A percentile compares a stretch with the other conserved stretches of the same genome.
Conservation (phyloP, 1,140 invertebrate genomes). For the Cardiocondyla obscurior region DNA sequence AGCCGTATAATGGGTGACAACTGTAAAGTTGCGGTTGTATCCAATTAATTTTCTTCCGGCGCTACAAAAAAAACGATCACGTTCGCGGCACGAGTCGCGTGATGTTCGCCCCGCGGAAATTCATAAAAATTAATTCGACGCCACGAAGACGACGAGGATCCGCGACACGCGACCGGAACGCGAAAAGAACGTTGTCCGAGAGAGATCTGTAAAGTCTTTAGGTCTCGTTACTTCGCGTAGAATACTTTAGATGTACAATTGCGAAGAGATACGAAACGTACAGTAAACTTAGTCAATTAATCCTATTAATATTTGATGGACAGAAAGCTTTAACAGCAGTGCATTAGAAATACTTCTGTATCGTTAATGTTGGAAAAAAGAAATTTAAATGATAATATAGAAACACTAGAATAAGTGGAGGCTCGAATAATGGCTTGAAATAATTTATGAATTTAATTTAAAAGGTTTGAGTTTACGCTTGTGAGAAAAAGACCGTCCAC, state of each 20-base stretch:
- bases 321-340: background rate
- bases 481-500: background rate
- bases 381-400: background rate
- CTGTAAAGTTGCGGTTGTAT: constrained; percentile 67
- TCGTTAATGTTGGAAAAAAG: background rate
- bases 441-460: background rate
- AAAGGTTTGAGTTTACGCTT: background rate
- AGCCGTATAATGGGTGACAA: constrained; percentile 65
- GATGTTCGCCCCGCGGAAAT: constrained; percentile 44
- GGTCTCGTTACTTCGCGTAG: background rate
- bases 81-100: constrained; percentile 28
- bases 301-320: background rate
- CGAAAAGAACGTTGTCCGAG: constrained; percentile 8
- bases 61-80: constrained; percentile 40
- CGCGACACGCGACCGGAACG: constrained; percentile 41
- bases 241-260: background rate
- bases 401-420: background rate
- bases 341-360: background rate
- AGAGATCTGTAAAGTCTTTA: background rate
- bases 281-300: background rate
- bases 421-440: background rate
- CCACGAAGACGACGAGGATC: constrained; percentile 24
- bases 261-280: background rate
- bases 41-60: constrained; percentile 66
- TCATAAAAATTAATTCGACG: constrained; percentile 64